These are phyloP conservation scores for Psittacus erithacus DNA, from an alignment of 2,113 vertebrate genomes.

Conservation along the genomic window DNA sequence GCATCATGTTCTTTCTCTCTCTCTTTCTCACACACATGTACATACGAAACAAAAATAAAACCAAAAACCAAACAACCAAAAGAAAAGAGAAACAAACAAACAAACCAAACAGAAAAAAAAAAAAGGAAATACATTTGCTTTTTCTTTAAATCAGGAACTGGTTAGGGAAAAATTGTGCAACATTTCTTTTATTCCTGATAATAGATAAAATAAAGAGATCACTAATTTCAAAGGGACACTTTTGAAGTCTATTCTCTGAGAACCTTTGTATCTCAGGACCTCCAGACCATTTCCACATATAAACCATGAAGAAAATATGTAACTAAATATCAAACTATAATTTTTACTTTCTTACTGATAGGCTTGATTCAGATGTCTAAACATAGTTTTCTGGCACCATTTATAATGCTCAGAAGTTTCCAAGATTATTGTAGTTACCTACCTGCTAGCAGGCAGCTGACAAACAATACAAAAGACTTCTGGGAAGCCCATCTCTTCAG, in stretches of 20 bases:
- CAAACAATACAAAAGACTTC: neutral
- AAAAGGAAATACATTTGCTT: neutral
- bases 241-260: neutral
- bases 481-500: neutral
- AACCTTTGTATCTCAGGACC: fast-evolving
- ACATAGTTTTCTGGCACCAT: neutral
- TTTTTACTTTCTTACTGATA: neutral
- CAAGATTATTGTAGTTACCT: neutral
- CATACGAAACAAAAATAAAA: neutral
- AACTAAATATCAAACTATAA: neutral
- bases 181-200: neutral
- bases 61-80: neutral
- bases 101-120: neutral
- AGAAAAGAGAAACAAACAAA: neutral
- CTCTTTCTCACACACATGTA: neutral
- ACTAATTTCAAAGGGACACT: neutral
- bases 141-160: neutral
- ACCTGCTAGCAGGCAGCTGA: neutral
- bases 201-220: neutral
- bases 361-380: neutral
- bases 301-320: neutral
- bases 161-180: neutral
- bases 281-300: fast-evolving
- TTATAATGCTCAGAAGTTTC: neutral
- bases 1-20: neutral